Percentiles rank a stretch among this genome's conserved stretches.
phyloP scores from a whole-genome alignment of 2,113 vertebrate genomes.

The Seriola quinqueradiata region DNA sequence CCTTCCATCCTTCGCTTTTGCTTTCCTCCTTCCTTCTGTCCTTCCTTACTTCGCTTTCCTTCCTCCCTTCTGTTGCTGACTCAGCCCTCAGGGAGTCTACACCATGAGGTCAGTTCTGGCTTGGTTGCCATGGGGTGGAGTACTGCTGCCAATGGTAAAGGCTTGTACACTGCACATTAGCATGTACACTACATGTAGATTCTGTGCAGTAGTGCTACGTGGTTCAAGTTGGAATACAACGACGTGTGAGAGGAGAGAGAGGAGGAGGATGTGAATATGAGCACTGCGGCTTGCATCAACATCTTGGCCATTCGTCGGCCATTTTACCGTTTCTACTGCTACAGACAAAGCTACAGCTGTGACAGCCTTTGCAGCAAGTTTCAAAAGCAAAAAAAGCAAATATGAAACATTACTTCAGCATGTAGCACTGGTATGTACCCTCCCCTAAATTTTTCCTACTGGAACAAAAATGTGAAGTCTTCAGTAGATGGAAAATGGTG shows the following conservation, averaged over 20 bases:
- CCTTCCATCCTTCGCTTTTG: no score
- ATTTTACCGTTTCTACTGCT: not conserved
- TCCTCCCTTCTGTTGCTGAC: constrained; percentile 33
- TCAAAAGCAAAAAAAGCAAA: not conserved
- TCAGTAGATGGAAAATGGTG: not conserved
- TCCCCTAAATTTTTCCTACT: not conserved
- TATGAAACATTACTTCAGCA: not conserved
- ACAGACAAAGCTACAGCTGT: not conserved
- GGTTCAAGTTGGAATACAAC: not conserved
- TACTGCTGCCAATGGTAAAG: constrained; percentile 6
- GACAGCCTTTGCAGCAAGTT: not conserved
- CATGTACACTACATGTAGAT: not conserved
- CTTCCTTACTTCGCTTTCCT: not conserved
- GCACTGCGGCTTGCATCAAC: not conserved
- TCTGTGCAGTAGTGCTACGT: not conserved
- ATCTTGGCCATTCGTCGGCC: not conserved
- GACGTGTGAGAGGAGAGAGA: not conserved
- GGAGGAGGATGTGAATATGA: not conserved
- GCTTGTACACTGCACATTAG: not conserved
- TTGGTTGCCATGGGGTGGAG: constrained; percentile 9
- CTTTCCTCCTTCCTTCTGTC: no score
- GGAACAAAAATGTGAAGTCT: not conserved
- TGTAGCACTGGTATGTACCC: not conserved
- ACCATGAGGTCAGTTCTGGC: constrained; percentile 9
- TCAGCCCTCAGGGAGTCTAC: constrained; percentile 29